Evolutionary conservation across 2,888 invertebrate species (phyloP), one percentile per base, ranked within the genome.

Genomic region (Anorthoa munda): DNA sequence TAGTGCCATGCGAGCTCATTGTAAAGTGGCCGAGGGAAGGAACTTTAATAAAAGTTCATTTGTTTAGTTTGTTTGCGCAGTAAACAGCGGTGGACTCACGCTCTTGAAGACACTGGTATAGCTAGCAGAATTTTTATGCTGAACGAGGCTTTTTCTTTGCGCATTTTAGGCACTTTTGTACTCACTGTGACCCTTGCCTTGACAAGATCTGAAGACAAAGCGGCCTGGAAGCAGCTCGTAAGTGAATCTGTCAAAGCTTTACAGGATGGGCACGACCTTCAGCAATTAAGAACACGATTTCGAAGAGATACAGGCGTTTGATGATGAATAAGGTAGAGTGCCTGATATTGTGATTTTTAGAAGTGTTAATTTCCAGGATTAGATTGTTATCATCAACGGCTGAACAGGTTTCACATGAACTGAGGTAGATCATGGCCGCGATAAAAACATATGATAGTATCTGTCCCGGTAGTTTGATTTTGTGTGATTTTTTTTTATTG

Each of bases 1-100:
- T 81, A 81, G 71, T 61, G 45, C 65, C 18, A n/a, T 56, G 55
- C 21, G n/a, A 75, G 71, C 65, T 79, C 67, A 72, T 72, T 81
- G 60, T 69, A 18, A 78, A 72, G 58, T 75, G 66, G 48, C 15
- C 15, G 46, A 1, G 15, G 46, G 21, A 66, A 55, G n/a, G 17
- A 73, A 79, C 70, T 70, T 26, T 9, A 61, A 51, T 74, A 45
- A 50, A 21, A 53, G 31, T 59, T 45, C 4, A 31, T 18, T 46
- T 53, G 53, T 71, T 70, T 56, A 17, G 21, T 48, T 31, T 79
- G 45, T 46, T 70, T 48, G 18, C 4, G 12, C 12, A n/a, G 58
- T 9, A 51, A 55, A 78, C 5, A 70, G 59, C 11, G 31, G 70
- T 46, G n/a, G 21, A 76, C 21, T 7, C 48, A 17, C 12, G 11